Evolutionary conservation across 1,140 invertebrate genomes (phyloP), one percentile per base, ranked within the genome.

Genomic region (Aphelenchoides fujianensis): DNA sequence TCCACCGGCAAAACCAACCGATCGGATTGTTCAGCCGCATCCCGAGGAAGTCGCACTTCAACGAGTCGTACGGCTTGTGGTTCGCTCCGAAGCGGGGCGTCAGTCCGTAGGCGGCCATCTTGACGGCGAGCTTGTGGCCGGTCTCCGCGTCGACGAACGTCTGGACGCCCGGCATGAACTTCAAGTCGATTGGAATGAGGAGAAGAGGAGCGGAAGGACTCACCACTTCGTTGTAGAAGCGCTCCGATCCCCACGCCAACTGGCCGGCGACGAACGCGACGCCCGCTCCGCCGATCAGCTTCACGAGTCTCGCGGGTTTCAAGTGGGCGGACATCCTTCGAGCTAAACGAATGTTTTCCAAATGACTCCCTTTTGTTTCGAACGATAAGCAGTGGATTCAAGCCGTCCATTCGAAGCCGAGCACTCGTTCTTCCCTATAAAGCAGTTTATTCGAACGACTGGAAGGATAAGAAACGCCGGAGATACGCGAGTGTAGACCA

Each of bases 121-220:
- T 16, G 3, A 70, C 34, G 5, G 68, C 68, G n/a, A 12, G 31
- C 48, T 32, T 23, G 63, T 70, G 68, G 16, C 16, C 54, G 7
- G 68, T 70, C 63, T 70, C 68, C 30, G 34, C 68, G 63, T 70
- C 68, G 12, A 70, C 53, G n/a, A 41, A 63, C n/a, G 41, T 27
- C 27, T 66, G 66, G 23, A 66, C 55, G 30, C 41, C 5, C 9
- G 55, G 55, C 55, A 59, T 59, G 5, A 59, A 7, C 55, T 59
- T 7, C 12, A 48, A 59, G 7, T 59, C 55, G 5, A 59, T 7
- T 5, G n/a, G n/a, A n/a, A n/a, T n/a, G n/a, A n/a, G n/a, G n/a
- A n/a, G n/a, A n/a, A n/a, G n/a, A n/a, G n/a, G n/a, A n/a, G n/a
- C n/a, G n/a, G n/a, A n/a, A n/a, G n/a, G n/a, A n/a, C 16, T 68